Evolutionary conservation across 2,797 vertebrate genomes (phyloP).

Genomic region (Pipistrellus kuhlii): DNA sequence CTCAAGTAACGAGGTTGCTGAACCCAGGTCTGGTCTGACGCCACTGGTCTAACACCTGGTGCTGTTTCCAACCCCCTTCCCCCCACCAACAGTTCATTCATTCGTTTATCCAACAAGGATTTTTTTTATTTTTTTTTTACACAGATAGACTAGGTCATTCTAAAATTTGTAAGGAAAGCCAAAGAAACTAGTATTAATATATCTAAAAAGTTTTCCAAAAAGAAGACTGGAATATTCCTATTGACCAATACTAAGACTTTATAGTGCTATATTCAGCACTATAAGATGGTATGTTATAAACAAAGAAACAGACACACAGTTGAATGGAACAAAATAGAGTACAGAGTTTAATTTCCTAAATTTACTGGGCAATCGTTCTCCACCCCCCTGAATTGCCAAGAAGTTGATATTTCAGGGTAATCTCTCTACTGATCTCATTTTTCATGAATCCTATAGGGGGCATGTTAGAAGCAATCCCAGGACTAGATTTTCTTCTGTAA

Average conservation of each 20-base stretch:
- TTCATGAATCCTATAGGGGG: not conserved
- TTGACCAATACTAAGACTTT: not conserved
- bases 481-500: not conserved
- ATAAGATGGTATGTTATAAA: not conserved
- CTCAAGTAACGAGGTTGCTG: too few species aligned
- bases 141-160: not conserved
- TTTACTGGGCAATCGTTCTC: not conserved
- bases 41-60: too few species aligned
- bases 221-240: not conserved
- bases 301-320: not conserved
- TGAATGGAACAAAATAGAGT: not conserved
- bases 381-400: not conserved
- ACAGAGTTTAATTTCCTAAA: not conserved
- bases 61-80: too few species aligned
- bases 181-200: not conserved
- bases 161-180: not conserved
- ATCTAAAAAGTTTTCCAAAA: not conserved
- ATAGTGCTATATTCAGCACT: not conserved
- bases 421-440: not conserved
- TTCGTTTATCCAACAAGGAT: not conserved
- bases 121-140: not conserved
- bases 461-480: not conserved
- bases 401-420: not conserved
- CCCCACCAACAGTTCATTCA: not conserved
- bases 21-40: too few species aligned